Conservation (phyloP, 1,140 invertebrate genomes). For the Aleiodes sp. region DNA sequence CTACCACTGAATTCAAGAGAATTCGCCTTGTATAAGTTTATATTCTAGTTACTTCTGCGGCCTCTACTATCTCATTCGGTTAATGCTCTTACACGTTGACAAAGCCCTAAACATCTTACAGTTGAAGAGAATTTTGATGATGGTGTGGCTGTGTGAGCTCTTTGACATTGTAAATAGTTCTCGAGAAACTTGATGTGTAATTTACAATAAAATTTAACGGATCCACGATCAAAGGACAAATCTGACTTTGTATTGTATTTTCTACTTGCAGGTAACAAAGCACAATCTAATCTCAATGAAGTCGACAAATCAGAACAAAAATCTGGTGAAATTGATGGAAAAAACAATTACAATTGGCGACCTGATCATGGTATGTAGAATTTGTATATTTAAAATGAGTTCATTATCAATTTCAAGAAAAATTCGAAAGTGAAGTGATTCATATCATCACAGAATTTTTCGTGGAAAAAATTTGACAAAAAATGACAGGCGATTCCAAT, state of each 20-base stretch:
- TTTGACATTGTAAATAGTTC: slow-evolving; percentile 43
- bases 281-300: slow-evolving; percentile 75
- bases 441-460: no score
- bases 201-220: neutral
- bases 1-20: slow-evolving; percentile 57
- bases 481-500: no score
- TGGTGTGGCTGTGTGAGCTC: slow-evolving; percentile 28
- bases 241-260: neutral
- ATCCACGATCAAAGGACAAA: neutral
- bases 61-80: slow-evolving; percentile 41
- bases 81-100: slow-evolving; percentile 47
- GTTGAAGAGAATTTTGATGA: slow-evolving; percentile 49
- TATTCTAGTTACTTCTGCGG: no score
- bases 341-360: slow-evolving; percentile 56
- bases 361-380: slow-evolving; percentile 48
- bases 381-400: neutral
- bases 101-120: slow-evolving; percentile 59
- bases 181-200: neutral
- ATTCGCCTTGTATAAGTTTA: no score
- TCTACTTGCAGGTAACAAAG: slow-evolving; percentile 69
- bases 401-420: no score
- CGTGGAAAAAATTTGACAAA: no score
- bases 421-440: no score
- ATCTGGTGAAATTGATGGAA: slow-evolving; percentile 60
- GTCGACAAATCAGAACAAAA: slow-evolving; percentile 78